Conservation (phyloP, 2,113 vertebrate genomes). For the Gavia stellata region DNA sequence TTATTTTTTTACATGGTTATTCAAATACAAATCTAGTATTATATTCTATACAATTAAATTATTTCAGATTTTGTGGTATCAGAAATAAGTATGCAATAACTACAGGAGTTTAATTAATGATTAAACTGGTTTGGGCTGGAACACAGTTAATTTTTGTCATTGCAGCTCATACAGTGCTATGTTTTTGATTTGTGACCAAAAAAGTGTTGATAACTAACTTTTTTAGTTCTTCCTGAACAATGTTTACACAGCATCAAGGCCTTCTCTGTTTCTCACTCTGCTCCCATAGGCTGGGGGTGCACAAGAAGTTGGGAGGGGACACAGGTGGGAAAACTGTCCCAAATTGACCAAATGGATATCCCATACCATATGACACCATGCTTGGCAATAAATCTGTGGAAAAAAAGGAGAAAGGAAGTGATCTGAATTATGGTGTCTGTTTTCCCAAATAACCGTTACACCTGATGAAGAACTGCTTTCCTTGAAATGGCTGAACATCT, state of each 20-base stretch:
- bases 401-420: background rate
- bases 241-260: background rate
- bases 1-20: background rate
- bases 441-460: background rate
- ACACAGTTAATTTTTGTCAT: background rate
- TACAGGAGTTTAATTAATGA: background rate
- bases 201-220: background rate
- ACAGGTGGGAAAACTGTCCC: background rate
- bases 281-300: background rate
- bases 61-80: background rate
- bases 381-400: background rate
- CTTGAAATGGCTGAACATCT: background rate
- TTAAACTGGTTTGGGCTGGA: background rate
- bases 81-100: background rate
- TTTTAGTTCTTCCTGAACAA: background rate
- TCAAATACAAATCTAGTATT: background rate
- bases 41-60: background rate
- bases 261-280: background rate
- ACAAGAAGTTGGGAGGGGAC: background rate
- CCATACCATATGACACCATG: background rate
- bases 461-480: background rate
- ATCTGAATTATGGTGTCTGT: background rate
- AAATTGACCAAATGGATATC: background rate
- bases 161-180: rapidly evolving
- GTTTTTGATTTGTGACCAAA: background rate